Base-by-base conservation (phyloP, 2,113 vertebrate genomes). In the Tragelaphus scriptus region DNA sequence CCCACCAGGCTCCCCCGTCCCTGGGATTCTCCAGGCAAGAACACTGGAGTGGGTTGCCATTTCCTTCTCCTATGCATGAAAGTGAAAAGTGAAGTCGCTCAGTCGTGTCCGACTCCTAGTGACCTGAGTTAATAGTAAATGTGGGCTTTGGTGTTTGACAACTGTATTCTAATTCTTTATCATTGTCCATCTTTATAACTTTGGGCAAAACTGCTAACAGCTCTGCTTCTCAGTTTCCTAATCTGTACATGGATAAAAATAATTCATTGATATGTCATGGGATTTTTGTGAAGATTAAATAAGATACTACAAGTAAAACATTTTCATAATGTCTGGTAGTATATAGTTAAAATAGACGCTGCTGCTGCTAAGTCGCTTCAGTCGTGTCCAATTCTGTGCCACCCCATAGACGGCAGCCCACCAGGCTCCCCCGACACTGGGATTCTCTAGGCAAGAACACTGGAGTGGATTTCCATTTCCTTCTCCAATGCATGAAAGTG, bases 271-370 rank as follows among this genome's bases (percentile, higher is more conserved):
- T 68, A 81, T n/a, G 49, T 63, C 25, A 84, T 56, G n/a, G 28
- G 30, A 5, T 81, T 96, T 85, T 44, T 91, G 19, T 63, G n/a
- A 36, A 84, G 63, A 68, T 88, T 95, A 79, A 88, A 26, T 84
- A 92, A 80, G 26, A 56, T 47, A 80, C 65, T 40, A 47, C 16
- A 80, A 85, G 32, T 53, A 28, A 96, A 81, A 53, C 40, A 89
- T 55, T 61, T 36, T 87, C 7, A 65, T 91, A 59, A 77, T 53
- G 4, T 61, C 47, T 75, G 7, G 3, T 61, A 13, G 3, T 56
- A 75, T 49, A 49, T 85, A 88, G 32, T 71, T 96, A 21, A 32
- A 80, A 90, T 85, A 94, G 32, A 63, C 44, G 56, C 56, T 26
- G 58, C 58, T 6, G 12, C 13, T 61, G 59, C 59, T 61, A 63